phyloP scores from a whole-genome alignment of 1,140 invertebrate genomes.

The Caerostris darwini region DNA sequence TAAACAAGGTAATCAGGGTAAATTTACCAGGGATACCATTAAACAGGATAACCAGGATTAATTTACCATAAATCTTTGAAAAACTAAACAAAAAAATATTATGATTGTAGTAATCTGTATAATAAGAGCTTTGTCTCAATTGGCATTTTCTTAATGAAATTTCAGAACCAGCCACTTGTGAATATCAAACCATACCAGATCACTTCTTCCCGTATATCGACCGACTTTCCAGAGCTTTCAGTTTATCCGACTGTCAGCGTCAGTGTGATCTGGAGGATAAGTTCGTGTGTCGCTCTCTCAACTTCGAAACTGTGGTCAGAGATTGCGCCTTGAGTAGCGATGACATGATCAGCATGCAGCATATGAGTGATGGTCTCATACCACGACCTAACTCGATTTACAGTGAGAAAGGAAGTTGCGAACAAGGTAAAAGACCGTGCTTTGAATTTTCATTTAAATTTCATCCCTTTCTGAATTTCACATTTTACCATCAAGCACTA shows the following conservation, averaged over 20 bases:
- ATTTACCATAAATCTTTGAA: no score
- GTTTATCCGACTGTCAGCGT: constrained; percentile 82
- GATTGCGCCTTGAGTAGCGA: constrained; percentile 83
- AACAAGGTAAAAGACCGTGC: constrained; percentile 81
- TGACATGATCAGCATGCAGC: constrained; percentile 81
- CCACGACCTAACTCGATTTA: constrained; percentile 82
- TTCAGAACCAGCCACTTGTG: constrained; percentile 83
- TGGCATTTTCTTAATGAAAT: neutral
- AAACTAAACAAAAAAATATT: no score
- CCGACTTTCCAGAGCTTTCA: constrained; percentile 79
- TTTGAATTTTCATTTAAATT: no score
- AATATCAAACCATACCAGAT: constrained; percentile 82
- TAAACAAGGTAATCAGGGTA: no score
- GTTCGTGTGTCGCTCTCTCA: constrained; percentile 82
- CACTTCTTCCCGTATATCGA: constrained; percentile 83
- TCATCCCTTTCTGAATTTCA: no score
- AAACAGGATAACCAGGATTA: no score
- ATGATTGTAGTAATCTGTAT: no score
- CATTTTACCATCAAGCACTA: no score
- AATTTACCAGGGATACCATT: no score
- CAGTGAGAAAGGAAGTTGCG: constrained; percentile 83
- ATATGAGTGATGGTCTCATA: constrained; percentile 66
- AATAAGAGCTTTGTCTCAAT: neutral
- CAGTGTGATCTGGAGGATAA: constrained; percentile 83
- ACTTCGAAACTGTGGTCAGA: constrained; percentile 80